These are phyloP conservation scores for Paradisaea rubra DNA, from an alignment of 2,113 vertebrate species.

Conservation along the genomic window DNA sequence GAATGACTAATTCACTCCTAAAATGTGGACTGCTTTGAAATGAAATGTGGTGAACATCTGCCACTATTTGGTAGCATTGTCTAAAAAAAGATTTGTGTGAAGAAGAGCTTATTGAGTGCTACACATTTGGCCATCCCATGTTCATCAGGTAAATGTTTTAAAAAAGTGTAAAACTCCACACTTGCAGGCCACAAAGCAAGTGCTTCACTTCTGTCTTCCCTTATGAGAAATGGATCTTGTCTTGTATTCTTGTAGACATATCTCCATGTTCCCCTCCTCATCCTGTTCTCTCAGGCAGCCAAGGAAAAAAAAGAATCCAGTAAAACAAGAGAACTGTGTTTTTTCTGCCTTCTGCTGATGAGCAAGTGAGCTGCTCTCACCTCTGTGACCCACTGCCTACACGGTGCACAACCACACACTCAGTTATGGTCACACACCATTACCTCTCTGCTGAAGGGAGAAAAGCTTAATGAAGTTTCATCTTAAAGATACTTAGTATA, in stretches of 20 bases:
- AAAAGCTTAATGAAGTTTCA: background rate
- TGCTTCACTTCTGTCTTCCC: background rate
- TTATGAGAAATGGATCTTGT: background rate
- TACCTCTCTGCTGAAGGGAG: background rate
- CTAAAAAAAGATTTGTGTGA: background rate
- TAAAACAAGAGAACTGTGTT: background rate
- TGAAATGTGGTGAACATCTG: background rate
- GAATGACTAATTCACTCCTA: background rate
- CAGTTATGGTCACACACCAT: background rate
- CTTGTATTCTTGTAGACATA: background rate
- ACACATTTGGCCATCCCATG: background rate
- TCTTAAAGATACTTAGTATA: background rate
- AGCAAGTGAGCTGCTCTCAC: background rate
- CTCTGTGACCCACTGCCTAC: background rate
- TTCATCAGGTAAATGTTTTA: background rate
- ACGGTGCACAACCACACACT: accelerated
- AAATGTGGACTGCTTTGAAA: background rate
- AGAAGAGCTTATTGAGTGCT: background rate
- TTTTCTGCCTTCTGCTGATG: background rate
- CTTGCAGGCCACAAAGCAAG: background rate
- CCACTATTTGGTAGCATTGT: background rate
- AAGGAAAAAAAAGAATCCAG: background rate
- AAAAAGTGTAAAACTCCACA: background rate
- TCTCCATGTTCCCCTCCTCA: background rate
- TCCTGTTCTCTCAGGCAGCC: background rate